Evolutionary conservation across 2,888 invertebrate genomes (phyloP).

Genomic region (Dione vanillae): DNA sequence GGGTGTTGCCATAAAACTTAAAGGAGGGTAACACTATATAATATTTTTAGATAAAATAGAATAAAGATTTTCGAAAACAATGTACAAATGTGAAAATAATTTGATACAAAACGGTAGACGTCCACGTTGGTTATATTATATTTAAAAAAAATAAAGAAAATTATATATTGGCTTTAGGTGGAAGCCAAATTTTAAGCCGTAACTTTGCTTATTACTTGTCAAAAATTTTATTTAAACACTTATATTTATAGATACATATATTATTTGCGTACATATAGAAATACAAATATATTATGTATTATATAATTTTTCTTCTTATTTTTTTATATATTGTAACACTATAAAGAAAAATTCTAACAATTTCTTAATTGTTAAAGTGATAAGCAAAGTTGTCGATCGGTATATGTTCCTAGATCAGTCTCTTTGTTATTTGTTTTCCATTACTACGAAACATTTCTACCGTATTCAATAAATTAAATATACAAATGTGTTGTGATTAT

Average conservation of each 20-base stretch:
- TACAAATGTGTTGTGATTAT: constrained; percentile 64
- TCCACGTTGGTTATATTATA: constrained; percentile 71
- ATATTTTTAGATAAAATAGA: constrained; percentile 47
- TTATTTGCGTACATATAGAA: not conserved
- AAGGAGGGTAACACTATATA: constrained; percentile 36
- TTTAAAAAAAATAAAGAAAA: constrained; percentile 68
- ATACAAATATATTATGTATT: not conserved
- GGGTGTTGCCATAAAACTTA: constrained; percentile 36
- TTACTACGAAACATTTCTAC: constrained; percentile 83
- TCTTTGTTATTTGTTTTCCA: constrained; percentile 82
- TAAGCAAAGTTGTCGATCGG: constrained; percentile 63
- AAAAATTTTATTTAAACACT: not conserved
- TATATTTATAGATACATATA: not conserved
- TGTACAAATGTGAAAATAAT: constrained; percentile 47
- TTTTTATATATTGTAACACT: not conserved
- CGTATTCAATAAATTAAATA: constrained; percentile 85
- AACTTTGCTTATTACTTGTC: constrained; percentile 56
- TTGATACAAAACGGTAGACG: constrained; percentile 41
- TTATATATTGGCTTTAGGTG: constrained; percentile 80
- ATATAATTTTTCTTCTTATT: not conserved
- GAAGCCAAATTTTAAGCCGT: constrained; percentile 72
- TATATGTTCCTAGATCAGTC: constrained; percentile 84
- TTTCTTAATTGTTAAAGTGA: constrained; percentile 11
- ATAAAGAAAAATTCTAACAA: not conserved
- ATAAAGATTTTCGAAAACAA: constrained; percentile 40